phyloP scores from a whole-genome alignment of 2,113 vertebrate species.

The Lonchura striata region DNA sequence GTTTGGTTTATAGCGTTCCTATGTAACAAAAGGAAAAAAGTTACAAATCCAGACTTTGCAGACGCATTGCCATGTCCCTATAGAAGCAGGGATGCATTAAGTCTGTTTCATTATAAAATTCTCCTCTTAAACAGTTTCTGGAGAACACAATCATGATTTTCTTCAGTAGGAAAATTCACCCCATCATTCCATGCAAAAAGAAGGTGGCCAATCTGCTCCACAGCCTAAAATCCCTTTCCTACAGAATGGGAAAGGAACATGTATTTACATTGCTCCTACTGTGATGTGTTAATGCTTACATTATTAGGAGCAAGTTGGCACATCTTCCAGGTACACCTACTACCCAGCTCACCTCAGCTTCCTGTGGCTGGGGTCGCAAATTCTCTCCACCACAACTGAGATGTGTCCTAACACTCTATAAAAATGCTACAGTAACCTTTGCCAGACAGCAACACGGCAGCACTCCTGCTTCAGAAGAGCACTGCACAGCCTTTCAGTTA shows the following conservation, averaged over 20 bases:
- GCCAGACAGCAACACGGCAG: neutral
- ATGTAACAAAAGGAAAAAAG: conserved; percentile 72
- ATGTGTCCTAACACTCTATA: neutral
- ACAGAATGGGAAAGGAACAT: neutral
- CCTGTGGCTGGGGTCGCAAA: conserved; percentile 17
- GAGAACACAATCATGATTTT: neutral
- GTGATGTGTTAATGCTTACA: conserved; percentile 26
- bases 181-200: conserved; percentile 41
- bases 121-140: conserved; percentile 13
- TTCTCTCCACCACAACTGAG: neutral
- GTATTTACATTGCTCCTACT: conserved; percentile 46
- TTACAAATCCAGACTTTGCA: conserved; percentile 73
- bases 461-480: neutral
- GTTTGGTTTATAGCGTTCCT: conserved; percentile 79
- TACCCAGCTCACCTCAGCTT: conserved; percentile 30
- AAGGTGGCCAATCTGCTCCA: conserved; percentile 10
- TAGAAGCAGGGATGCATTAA: conserved; percentile 46
- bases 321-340: conserved; percentile 11
- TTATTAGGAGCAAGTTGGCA: conserved; percentile 44
- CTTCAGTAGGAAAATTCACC: conserved; percentile 36
- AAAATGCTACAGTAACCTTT: neutral
- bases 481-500: neutral
- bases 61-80: conserved; percentile 67
- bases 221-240: conserved; percentile 12
- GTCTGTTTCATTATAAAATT: conserved; percentile 61